phyloP scores from a whole-genome alignment of 2,888 invertebrate genomes.

The Alitta virens region DNA sequence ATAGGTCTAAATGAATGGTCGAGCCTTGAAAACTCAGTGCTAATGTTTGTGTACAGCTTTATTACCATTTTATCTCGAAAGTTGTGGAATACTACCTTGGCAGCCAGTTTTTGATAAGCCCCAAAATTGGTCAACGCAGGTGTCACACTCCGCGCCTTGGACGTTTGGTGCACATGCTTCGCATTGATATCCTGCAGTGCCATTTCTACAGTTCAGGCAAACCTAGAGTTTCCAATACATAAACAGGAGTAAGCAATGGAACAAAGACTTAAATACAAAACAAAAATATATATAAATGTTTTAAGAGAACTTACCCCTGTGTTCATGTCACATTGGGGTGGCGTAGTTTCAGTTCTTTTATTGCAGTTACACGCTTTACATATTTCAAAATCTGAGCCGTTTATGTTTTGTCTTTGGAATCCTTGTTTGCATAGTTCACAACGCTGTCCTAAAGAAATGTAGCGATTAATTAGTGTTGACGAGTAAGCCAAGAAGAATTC shows the following conservation, averaged over 20 bases:
- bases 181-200: constrained; percentile 34
- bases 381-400: constrained; percentile 20
- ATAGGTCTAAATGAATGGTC: too few species aligned
- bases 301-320: constrained; percentile 12
- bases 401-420: constrained; percentile 12
- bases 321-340: constrained; percentile 30
- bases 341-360: constrained; percentile 21
- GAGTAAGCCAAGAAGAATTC: too few species aligned
- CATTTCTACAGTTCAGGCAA: constrained; percentile 39
- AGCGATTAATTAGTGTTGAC: too few species aligned
- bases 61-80: too few species aligned
- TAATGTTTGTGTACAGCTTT: too few species aligned
- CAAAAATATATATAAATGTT: too few species aligned
- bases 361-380: constrained; percentile 35
- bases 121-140: constrained; percentile 31
- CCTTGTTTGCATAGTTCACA: constrained; percentile 37
- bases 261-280: too few species aligned
- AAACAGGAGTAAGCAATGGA: too few species aligned
- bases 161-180: constrained; percentile 31
- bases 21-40: too few species aligned
- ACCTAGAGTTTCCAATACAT: too few species aligned
- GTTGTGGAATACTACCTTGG: too few species aligned
- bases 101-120: constrained; percentile 34
- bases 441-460: constrained; percentile 33
- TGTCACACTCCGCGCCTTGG: constrained; percentile 23